Evolutionary conservation across 2,113 vertebrate genomes (phyloP).

Genomic region (Pelecanoides urinatrix): DNA sequence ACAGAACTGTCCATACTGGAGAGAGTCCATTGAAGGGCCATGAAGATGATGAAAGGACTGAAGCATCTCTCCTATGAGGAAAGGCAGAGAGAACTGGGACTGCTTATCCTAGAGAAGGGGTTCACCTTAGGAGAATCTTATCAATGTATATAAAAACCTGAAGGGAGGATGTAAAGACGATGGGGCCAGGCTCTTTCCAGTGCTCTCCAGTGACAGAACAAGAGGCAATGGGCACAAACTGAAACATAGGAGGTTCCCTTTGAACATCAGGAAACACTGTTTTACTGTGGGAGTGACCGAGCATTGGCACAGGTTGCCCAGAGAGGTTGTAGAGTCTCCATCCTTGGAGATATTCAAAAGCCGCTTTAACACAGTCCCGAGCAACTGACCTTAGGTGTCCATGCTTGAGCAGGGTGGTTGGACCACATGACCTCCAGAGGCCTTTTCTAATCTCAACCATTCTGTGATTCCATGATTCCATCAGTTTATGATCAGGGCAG

Average conservation of each 20-base stretch:
- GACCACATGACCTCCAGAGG: neutral
- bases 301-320: neutral
- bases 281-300: neutral
- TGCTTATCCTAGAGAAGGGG: neutral
- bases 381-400: neutral
- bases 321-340: neutral
- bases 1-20: neutral
- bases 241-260: neutral
- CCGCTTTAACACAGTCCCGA: rapidly evolving
- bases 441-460: neutral
- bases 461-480: neutral
- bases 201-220: neutral
- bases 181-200: neutral
- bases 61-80: neutral
- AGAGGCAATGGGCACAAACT: neutral
- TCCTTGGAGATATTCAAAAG: neutral
- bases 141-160: neutral
- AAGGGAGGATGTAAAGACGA: neutral
- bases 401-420: neutral
- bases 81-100: neutral
- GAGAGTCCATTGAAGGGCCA: neutral
- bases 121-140: neutral
- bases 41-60: neutral
- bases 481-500: too few species aligned
- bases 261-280: neutral